These are phyloP conservation scores for Clarias laeviceps DNA, from an alignment of 2,797 vertebrate genomes.

Conservation along the genomic window DNA sequence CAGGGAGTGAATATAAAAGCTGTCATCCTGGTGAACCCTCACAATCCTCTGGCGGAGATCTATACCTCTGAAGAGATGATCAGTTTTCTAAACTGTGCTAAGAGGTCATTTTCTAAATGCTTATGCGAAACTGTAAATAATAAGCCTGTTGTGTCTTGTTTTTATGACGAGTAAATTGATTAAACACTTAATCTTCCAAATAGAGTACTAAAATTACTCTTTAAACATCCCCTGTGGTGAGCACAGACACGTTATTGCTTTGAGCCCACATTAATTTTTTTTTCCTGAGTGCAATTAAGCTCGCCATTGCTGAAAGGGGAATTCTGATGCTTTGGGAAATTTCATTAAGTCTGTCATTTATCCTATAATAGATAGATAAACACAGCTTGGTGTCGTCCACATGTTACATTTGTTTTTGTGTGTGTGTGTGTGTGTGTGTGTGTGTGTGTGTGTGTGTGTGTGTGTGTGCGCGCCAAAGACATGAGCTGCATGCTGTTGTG, in stretches of 20 bases:
- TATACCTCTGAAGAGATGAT: conserved; percentile 85
- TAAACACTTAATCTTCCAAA: conserved; percentile 15
- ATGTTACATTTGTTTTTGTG: conserved; percentile 4
- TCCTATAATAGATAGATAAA: conserved; percentile 28
- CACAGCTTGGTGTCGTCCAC: not conserved
- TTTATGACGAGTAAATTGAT: conserved; percentile 9
- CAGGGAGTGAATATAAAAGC: conserved; percentile 85
- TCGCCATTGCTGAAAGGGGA: conserved; percentile 29
- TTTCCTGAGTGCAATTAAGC: conserved; percentile 41
- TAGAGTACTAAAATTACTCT: conserved; percentile 11
- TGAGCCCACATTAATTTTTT: conserved; percentile 20
- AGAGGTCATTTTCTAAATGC: conserved; percentile 78
- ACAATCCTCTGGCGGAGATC: conserved; percentile 92
- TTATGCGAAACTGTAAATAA: conserved; percentile 2
- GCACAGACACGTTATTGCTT: conserved; percentile 26
- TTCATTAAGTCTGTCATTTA: conserved; percentile 41
- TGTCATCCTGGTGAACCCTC: conserved; percentile 92
- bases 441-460: not conserved
- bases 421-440: not conserved
- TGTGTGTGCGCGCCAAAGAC: conserved; percentile 68
- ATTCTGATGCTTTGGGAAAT: conserved; percentile 19
- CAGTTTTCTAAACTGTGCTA: conserved; percentile 90
- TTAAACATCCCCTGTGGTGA: conserved; percentile 29
- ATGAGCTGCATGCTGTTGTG: conserved; percentile 88
- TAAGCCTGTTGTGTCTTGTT: not conserved